Conservation (phyloP, 2,888 invertebrate species). For the Mesoligia furuncula region DNA sequence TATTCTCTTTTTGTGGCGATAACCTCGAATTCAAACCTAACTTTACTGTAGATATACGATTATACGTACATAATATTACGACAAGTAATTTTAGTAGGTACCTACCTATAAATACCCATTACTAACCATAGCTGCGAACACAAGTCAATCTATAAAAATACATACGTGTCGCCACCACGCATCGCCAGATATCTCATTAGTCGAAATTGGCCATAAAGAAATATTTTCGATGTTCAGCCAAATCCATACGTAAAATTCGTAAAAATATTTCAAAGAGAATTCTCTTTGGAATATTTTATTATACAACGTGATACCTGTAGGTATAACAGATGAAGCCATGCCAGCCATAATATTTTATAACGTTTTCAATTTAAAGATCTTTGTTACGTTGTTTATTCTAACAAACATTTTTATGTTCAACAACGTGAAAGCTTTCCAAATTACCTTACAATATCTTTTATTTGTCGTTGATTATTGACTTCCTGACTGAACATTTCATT, state of each 20-base stretch:
- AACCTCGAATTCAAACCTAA: not conserved
- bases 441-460: conserved; percentile 47
- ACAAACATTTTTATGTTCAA: conserved; percentile 21
- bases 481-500: conserved; percentile 55
- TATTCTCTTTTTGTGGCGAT: not conserved
- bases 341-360: conserved; percentile 6
- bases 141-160: not conserved
- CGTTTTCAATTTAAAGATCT: conserved; percentile 18
- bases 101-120: not conserved
- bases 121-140: not conserved
- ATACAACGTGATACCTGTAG: conserved; percentile 12
- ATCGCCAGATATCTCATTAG: conserved; percentile 16
- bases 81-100: not conserved
- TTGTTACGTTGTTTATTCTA: conserved; percentile 18
- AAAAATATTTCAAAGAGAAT: conserved; percentile 2
- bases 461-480: conserved; percentile 60
- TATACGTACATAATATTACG: not conserved
- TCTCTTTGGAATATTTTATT: conserved; percentile 6
- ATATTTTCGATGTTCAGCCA: not conserved
- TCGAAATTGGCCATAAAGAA: conserved; percentile 13
- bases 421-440: conserved; percentile 33
- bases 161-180: conserved; percentile 1
- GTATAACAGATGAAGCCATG: conserved; percentile 19
- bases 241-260: not conserved
- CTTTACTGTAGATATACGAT: not conserved